Conservation (phyloP, 2,797 vertebrate species). For the Eulemur coronatus region DNA sequence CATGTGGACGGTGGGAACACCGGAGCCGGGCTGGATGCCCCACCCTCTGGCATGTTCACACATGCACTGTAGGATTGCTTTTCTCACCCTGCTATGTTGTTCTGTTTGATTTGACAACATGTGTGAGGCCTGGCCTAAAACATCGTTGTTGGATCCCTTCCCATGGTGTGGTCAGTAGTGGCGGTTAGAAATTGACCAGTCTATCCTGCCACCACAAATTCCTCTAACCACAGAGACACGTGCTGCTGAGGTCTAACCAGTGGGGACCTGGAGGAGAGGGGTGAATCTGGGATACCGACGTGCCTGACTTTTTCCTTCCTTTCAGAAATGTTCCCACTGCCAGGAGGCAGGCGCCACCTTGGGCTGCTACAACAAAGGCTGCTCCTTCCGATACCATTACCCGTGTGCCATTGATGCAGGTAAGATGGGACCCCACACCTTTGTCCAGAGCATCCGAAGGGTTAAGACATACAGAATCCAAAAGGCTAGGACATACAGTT, state of each 20-base stretch:
- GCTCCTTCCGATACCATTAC: constrained; percentile 97
- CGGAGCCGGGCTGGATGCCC: not conserved
- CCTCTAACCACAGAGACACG: not conserved
- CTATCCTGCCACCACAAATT: not conserved
- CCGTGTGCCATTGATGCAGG: constrained; percentile 97
- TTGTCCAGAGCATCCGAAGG: not conserved
- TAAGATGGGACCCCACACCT: constrained; percentile 73
- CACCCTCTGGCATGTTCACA: not conserved
- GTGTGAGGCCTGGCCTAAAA: not conserved
- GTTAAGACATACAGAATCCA: accelerated
- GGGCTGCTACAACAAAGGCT: constrained; percentile 99
- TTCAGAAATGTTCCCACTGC: constrained; percentile 97
- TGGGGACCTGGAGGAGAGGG: not conserved
- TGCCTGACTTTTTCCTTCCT: constrained; percentile 65
- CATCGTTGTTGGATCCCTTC: not conserved
- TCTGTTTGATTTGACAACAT: not conserved
- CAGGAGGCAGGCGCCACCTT: constrained; percentile 96
- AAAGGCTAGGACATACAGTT: accelerated
- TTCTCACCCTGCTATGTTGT: not conserved
- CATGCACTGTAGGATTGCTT: not conserved
- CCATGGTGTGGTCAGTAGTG: not conserved
- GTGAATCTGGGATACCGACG: not conserved
- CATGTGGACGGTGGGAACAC: accelerated
- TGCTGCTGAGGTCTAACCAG: not conserved
- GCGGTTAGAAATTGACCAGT: not conserved